These are phyloP conservation scores for Aspidiotus rigidus DNA, from an alignment of 2,888 invertebrate genomes.

Conservation along the genomic window DNA sequence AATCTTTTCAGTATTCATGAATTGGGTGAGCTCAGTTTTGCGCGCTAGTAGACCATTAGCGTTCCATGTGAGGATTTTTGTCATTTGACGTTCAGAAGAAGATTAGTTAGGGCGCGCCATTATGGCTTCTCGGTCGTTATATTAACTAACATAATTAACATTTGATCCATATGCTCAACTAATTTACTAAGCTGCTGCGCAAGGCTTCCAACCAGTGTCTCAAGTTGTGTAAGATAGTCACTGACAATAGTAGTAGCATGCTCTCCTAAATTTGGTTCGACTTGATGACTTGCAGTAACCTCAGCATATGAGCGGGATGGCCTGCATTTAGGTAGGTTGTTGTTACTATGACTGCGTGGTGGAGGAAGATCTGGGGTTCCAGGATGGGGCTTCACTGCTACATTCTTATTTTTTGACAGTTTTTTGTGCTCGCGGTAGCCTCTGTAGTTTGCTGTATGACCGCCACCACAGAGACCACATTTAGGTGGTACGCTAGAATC, in stretches of 20 bases:
- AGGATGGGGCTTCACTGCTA: background rate
- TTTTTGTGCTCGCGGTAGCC: background rate
- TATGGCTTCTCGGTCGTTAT: background rate
- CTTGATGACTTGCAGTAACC: background rate
- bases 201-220: background rate
- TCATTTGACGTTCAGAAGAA: background rate
- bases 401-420: background rate
- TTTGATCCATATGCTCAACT: background rate
- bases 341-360: background rate
- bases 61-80: background rate
- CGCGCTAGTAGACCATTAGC: no score
- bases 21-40: no score
- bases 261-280: background rate
- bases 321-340: background rate
- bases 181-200: background rate
- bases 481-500: no score
- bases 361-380: background rate
- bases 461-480: background rate
- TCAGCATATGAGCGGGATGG: background rate
- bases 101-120: background rate
- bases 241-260: background rate
- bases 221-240: background rate
- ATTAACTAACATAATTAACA: background rate
- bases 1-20: no score
- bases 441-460: conserved; percentile 4